These are phyloP conservation scores for Drosophila kohkoa DNA, from an alignment of 1,140 invertebrate species.

Conservation along the genomic window DNA sequence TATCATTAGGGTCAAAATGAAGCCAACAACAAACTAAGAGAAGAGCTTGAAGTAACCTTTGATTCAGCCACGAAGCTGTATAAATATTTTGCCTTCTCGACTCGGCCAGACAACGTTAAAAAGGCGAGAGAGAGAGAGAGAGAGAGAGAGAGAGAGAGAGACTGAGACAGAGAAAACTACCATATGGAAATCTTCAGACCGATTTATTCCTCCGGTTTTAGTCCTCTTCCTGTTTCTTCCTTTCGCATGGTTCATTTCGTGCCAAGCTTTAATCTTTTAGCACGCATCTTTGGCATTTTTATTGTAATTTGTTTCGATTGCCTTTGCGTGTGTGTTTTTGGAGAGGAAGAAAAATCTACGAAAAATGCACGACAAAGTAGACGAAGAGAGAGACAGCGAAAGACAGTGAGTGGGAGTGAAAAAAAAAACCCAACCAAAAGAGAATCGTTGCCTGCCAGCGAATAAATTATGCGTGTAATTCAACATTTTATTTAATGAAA, in stretches of 20 bases:
- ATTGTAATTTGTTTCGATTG: constrained; percentile 83
- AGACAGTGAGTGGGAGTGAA: too few species aligned
- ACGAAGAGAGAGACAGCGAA: constrained; percentile 1
- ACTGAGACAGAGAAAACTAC: constrained; percentile 34
- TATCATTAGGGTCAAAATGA: constrained; percentile 79
- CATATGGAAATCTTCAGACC: constrained; percentile 67
- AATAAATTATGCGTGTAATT: constrained; percentile 84
- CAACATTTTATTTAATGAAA: constrained; percentile 84
- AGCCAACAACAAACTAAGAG: constrained; percentile 29
- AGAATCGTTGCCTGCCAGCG: constrained; percentile 48
- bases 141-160: too few species aligned
- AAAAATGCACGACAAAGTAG: constrained; percentile 19
- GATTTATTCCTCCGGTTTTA: neutral
- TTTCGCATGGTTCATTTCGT: constrained; percentile 71
- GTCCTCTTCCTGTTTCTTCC: constrained; percentile 10
- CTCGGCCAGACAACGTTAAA: constrained; percentile 34
- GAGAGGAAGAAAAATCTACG: constrained; percentile 32
- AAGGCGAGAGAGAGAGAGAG: neutral
- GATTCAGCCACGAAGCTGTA: constrained; percentile 75
- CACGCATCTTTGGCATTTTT: constrained; percentile 81
- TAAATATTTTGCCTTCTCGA: constrained; percentile 75
- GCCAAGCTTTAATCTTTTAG: constrained; percentile 80
- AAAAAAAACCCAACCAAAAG: neutral
- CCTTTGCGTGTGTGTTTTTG: constrained; percentile 46
- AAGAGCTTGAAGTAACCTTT: constrained; percentile 58